These are phyloP conservation scores for Vollenhovia emeryi DNA, from an alignment of 1,140 invertebrate species.

Conservation along the genomic window DNA sequence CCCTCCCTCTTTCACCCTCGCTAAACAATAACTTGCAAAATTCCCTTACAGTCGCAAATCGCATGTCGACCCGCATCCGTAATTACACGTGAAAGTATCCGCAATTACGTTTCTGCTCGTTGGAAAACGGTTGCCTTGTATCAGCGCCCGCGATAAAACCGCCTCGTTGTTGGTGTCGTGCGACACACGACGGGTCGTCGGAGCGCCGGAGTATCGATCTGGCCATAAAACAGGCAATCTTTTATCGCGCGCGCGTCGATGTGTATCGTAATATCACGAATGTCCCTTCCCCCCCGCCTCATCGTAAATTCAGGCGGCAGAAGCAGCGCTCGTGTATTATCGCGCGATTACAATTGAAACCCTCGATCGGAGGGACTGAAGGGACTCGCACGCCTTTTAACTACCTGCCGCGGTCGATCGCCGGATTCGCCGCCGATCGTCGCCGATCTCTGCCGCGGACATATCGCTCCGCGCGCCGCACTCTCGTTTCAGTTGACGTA, in stretches of 20 bases:
- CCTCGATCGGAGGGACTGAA: too few species aligned
- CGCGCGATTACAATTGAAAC: not conserved
- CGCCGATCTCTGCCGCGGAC: not conserved
- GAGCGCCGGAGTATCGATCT: constrained; percentile 31
- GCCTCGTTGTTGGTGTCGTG: constrained; percentile 20
- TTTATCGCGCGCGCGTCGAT: constrained; percentile 36
- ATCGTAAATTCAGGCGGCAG: not conserved
- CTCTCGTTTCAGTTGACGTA: constrained; percentile 21
- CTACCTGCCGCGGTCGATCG: not conserved
- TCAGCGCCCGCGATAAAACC: not conserved
- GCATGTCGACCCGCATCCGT: not conserved
- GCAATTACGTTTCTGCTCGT: constrained; percentile 1
- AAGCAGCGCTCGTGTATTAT: not conserved
- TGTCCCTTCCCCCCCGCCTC: too few species aligned
- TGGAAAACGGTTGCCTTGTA: constrained; percentile 17
- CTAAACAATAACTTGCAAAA: not conserved
- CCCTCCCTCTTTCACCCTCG: too few species aligned
- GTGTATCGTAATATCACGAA: constrained; percentile 12
- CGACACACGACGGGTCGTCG: constrained; percentile 5
- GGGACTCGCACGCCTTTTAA: too few species aligned
- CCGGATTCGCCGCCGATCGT: not conserved
- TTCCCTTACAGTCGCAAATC: not conserved
- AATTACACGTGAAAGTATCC: not conserved
- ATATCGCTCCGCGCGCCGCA: not conserved
- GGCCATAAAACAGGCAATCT: constrained; percentile 40